Evolutionary conservation across 2,888 invertebrate species (phyloP), one percentile per base, ranked within the genome.

Genomic region (Aporophyla nigra): DNA sequence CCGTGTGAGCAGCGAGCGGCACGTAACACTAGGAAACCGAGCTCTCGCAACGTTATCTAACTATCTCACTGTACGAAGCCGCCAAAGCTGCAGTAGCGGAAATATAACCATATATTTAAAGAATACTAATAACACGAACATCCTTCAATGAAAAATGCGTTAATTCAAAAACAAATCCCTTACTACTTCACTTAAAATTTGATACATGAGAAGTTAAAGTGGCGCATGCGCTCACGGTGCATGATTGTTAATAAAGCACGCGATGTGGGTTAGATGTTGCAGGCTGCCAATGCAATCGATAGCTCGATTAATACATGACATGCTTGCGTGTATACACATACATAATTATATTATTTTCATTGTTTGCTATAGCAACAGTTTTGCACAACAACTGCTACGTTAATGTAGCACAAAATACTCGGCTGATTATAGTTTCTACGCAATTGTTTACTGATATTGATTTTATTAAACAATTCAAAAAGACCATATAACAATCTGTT

Each of bases 21-120:
- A 92, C 93, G 94, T 94, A 95, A 95, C 90, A 94, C 89, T 77
- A 94, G 95, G 94, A 96, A 95, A 93, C 89, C 71, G 86, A 90
- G 86, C 88, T 92, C 90, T 93, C 88, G 90, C 90, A 89, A 91
- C 87, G 91, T 95, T 95, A 95, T 94, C 93, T 94, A 94, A 95
- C 91, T 82, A 85, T 78, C 84, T 86, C 79, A 71, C 80, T 85
- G 74, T 66, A 76, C 76, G 54, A 40, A 27, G 40, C 66, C 67
- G 58, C 33, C 62, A 46, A n/a, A 54, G 49, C 51, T 27, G 33
- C 49, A 59, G 53, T 54, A 72, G 43, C 51, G 58, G 40, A 27
- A 68, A 83, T 49, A n/a, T 59, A 46, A 69, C 46, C 24, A 33
- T 43, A 33, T 43, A n/a, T 12, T 53, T 27, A 24, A 59, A 54